Evolutionary conservation across 2,113 vertebrate genomes (phyloP), one percentile per base, ranked within the genome.

Genomic region (Forbesichthys agassizii): DNA sequence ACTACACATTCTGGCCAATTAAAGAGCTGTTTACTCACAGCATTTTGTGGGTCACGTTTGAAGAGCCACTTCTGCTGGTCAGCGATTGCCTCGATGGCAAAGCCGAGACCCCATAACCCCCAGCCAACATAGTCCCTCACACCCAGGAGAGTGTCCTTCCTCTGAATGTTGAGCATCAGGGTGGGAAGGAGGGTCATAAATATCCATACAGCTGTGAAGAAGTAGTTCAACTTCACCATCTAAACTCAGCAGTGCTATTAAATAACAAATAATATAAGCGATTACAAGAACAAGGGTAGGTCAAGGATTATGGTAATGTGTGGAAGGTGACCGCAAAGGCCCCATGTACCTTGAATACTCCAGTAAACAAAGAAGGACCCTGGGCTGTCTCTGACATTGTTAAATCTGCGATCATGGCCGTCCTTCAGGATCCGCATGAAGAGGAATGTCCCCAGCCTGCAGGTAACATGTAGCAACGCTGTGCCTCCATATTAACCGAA

Each of bases 31-130:
- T 49, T 11, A 90, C 93, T 90, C 81, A 93, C 94, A 14, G 79
- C 71, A 18, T 95, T 94, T 61, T 92, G 83, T 48, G 92, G 88
- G 80, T 94, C 75, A 5, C 66, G 62, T 78, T 88, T 94, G 83
- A 94, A 94, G 62, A 86, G 59, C 92, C 86, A 93, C 72, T 94
- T 95, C 86, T 95, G 94, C 74, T 94, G 93, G 73, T 95, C 93
- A 16, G 93, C 93, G 66, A 92, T 69, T 0, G 91, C 88, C 64
- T 95, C 90, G 1, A 80, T 77, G 4, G 84, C 83, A 5, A 95
- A 94, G 62, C 93, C 93, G 1, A 94, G 60, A 18, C 84, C 83
- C 94, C 93, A 94, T 0, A 92, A 5, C 2, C 81, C 70, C 94
- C 94, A 95, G 62, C 93, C 94, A 0, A 91, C 12, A 16, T 90